Evolutionary conservation across 1,140 invertebrate species (phyloP), one percentile per base, ranked within the genome.

Genomic region (Cataglyphis hispanica): DNA sequence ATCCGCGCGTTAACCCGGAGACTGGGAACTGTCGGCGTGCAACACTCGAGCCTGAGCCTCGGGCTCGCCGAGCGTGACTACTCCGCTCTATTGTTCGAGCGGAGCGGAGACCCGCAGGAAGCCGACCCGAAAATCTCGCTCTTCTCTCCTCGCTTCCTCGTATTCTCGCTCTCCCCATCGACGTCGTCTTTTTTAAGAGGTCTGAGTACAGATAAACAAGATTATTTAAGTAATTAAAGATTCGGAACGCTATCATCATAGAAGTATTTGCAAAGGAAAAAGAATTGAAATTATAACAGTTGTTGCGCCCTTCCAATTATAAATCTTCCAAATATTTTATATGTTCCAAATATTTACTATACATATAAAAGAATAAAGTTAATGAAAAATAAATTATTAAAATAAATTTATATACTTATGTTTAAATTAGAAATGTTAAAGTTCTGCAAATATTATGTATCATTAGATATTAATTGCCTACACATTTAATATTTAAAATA

Each of bases 21-120:
- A 83, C 67, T 72, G 78, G 6, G n/a, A 13, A 60, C 67, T n/a
- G 40, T 27, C 78, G 53, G 13, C 19, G 66, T 58, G 66, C 50
- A 58, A 74, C 67, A 81, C 25, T 83, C 78, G 53, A 60, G 78
- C 78, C 50, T 72, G 50, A 74, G 78, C 67, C 67, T 83, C 78
- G 25, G 67, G 67, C 78, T 83, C 67, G 53, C 37, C 67, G 67
- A 83, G 78, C 78, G 78, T 83, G 53, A 83, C 78, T 83, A 83
- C 53, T 69, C 67, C 25, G 56, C 78, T 83, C n/a, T 53, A 67
- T 27, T 67, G 53, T 13, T 27, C 34, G 53, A 72, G 67, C 78
- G 11, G n/a, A 72, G 78, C 37, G 25, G 67, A 72, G 67, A 40
- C 27, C 78, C 37, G 78, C 78, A 81, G 78, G 37, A 81, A 81